These are phyloP conservation scores for Australoheros scitulus DNA, from an alignment of 2,113 vertebrate genomes.

Conservation along the genomic window DNA sequence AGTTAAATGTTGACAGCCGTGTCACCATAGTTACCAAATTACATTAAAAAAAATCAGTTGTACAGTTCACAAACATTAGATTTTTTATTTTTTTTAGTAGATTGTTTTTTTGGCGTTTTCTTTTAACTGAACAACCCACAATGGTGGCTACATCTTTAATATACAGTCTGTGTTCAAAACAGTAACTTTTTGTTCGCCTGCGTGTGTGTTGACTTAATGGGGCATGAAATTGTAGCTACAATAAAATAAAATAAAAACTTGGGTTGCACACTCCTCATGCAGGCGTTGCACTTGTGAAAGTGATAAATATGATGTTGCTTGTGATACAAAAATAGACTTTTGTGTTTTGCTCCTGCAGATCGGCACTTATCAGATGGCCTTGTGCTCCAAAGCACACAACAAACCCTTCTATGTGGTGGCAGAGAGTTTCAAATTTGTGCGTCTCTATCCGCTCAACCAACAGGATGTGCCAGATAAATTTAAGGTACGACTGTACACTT, in stretches of 20 bases:
- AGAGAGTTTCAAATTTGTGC: conserved; percentile 97
- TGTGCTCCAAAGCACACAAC: conserved; percentile 97
- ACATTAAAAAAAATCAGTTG: too few relatives aligned
- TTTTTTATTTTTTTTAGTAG: too few relatives aligned
- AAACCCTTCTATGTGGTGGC: conserved; percentile 98
- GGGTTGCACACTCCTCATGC: neutral
- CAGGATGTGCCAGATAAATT: conserved; percentile 94
- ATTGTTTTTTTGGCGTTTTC: too few relatives aligned
- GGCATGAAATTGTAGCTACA: neutral
- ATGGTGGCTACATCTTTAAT: too few relatives aligned
- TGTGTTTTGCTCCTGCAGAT: conserved; percentile 80
- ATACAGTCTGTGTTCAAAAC: neutral
- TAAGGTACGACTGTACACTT: conserved; percentile 81
- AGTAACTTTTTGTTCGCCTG: neutral
- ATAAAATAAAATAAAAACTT: neutral
- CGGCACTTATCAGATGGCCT: conserved; percentile 95
- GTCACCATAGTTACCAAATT: too few relatives aligned
- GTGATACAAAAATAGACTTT: neutral
- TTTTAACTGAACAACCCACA: too few relatives aligned
- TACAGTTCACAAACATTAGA: too few relatives aligned
- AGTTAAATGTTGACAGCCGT: too few relatives aligned
- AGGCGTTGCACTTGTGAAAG: neutral
- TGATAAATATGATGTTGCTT: neutral
- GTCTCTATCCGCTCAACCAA: conserved; percentile 96
- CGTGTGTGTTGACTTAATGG: neutral